These are phyloP conservation scores for Danionella cerebrum DNA, from an alignment of 2,113 vertebrate genomes.

Conservation along the genomic window DNA sequence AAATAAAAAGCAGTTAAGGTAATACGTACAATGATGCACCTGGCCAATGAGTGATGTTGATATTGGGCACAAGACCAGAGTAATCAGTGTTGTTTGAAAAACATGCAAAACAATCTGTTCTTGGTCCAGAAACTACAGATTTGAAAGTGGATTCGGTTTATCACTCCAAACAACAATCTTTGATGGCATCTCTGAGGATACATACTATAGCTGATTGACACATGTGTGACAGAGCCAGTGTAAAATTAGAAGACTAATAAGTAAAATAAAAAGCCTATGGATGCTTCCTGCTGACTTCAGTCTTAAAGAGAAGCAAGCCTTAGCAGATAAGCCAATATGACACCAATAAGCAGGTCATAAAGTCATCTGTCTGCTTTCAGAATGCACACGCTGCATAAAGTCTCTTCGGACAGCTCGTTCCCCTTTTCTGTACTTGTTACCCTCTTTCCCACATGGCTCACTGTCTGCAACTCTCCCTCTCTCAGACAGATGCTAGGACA, in stretches of 20 bases:
- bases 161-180: too few relatives aligned
- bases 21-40: too few relatives aligned
- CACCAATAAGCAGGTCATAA: constrained; percentile 29
- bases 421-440: constrained; percentile 3
- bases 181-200: not conserved
- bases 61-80: too few relatives aligned
- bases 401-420: not conserved
- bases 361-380: constrained; percentile 27
- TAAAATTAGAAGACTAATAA: constrained; percentile 1
- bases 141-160: too few relatives aligned
- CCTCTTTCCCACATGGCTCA: constrained; percentile 4
- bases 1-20: too few relatives aligned
- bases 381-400: constrained; percentile 13
- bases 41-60: too few relatives aligned
- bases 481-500: constrained; percentile 17
- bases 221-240: not conserved
- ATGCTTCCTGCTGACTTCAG: constrained; percentile 6
- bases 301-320: constrained; percentile 21
- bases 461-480: not conserved
- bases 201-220: not conserved
- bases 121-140: too few relatives aligned
- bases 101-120: too few relatives aligned
- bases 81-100: too few relatives aligned
- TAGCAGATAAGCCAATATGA: constrained; percentile 28
- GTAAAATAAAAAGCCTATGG: not conserved